Evolutionary conservation across 1,140 invertebrate species (phyloP).

Genomic region (Drosophila prosaltans): DNA sequence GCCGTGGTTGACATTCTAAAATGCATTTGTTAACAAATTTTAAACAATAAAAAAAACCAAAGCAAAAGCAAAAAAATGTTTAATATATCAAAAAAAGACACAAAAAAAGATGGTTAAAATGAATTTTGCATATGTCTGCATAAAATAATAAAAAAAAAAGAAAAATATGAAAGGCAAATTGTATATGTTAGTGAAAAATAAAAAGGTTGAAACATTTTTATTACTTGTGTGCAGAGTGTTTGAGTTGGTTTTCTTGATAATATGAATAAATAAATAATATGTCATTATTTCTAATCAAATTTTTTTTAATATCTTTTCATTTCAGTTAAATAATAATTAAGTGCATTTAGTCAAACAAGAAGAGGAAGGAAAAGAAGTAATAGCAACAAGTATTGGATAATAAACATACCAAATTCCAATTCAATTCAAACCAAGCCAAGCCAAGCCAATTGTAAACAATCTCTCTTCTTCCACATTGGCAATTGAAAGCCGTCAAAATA

Average conservation of each 20-base stretch:
- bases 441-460: not conserved
- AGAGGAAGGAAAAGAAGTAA: not conserved
- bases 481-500: conserved; percentile 70
- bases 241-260: not conserved
- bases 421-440: not conserved
- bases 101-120: conserved; percentile 3
- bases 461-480: conserved; percentile 36
- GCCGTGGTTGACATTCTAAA: conserved; percentile 78
- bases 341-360: conserved; percentile 29
- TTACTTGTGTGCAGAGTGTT: not conserved
- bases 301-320: conserved; percentile 23
- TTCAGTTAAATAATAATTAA: conserved; percentile 65
- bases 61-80: conserved; percentile 17
- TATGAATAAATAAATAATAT: no score
- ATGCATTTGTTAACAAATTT: conserved; percentile 80
- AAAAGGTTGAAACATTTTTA: conserved; percentile 4
- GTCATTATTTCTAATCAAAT: not conserved
- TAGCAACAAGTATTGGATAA: not conserved
- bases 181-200: no score
- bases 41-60: conserved; percentile 50
- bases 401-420: not conserved
- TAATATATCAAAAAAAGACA: conserved; percentile 17
- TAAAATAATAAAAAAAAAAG: conserved; percentile 1
- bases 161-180: not conserved
- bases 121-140: not conserved